phyloP scores from a whole-genome alignment of 2,888 invertebrate genomes.

The Frankliniella intonsa region DNA sequence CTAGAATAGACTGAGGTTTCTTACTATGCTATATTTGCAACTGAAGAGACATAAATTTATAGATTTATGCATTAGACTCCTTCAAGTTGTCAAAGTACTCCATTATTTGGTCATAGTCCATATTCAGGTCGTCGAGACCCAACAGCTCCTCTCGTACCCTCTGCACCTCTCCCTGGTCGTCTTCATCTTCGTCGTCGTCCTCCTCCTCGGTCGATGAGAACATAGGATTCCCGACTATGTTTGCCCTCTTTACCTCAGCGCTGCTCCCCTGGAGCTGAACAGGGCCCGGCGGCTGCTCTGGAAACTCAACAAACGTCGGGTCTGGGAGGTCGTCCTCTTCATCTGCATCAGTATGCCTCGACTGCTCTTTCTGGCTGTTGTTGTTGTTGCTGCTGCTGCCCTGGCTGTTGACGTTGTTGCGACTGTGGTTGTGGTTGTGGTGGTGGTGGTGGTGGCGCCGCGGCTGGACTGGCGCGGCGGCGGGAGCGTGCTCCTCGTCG shows the following conservation, averaged over 20 bases:
- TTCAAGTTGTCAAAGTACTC: conserved; percentile 97
- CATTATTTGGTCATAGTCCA: conserved; percentile 98
- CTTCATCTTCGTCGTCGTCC: conserved; percentile 39
- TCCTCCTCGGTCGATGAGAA: conserved; percentile 54
- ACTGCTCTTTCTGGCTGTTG: background rate
- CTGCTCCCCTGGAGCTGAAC: conserved; percentile 44
- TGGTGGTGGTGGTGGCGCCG: conserved; percentile 48
- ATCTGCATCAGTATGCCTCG: conserved; percentile 31
- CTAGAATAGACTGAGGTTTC: conserved; percentile 30
- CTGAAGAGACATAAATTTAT: background rate
- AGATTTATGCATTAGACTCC: conserved; percentile 58
- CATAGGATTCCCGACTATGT: conserved; percentile 86
- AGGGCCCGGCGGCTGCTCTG: conserved; percentile 34
- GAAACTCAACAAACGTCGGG: conserved; percentile 40
- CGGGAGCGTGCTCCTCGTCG: conserved; percentile 45
- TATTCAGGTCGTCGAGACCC: conserved; percentile 73
- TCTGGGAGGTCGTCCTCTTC: conserved; percentile 37
- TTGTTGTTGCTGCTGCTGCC: background rate
- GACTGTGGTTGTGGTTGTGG: conserved; percentile 29
- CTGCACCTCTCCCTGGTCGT: conserved; percentile 36
- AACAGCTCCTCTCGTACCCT: conserved; percentile 56
- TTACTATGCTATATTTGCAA: conserved; percentile 33
- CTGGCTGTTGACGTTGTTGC: conserved; percentile 33
- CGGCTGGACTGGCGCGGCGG: conserved; percentile 38
- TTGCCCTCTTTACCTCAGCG: conserved; percentile 73